Evolutionary conservation across 53 echinoderm and acorn worm species (phyloP).

Genomic region (Echinometra lucunter): DNA sequence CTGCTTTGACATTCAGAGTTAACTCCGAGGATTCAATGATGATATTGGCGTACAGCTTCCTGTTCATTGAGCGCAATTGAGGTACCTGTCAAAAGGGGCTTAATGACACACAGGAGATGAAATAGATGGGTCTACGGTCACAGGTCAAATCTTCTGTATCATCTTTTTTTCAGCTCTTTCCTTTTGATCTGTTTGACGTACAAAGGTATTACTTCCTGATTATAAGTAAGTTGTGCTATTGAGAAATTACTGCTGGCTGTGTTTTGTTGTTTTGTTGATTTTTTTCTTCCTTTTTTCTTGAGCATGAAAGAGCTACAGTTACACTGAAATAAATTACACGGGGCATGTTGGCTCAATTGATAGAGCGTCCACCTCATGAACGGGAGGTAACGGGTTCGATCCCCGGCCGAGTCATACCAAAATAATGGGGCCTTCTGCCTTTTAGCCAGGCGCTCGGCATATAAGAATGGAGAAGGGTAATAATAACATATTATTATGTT

Average conservation of each 20-base stretch:
- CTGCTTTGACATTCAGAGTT: conserved; percentile 30
- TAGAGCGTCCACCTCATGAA: no score
- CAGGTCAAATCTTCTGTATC: conserved; percentile 26
- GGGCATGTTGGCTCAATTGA: no score
- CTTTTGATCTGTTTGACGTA: not conserved
- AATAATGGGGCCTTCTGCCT: no score
- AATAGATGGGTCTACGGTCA: conserved; percentile 56
- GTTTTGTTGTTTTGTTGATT: no score
- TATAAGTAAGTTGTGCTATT: not conserved
- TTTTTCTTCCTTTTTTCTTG: no score
- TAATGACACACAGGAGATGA: conserved; percentile 22
- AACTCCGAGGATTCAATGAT: not conserved
- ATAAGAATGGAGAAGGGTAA: no score
- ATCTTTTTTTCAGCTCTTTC: not conserved
- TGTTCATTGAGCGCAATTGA: conserved; percentile 35
- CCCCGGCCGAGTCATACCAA: no score
- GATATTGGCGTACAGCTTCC: conserved; percentile 44
- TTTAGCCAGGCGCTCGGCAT: no score
- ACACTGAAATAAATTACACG: no score
- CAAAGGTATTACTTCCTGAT: conserved; percentile 53
- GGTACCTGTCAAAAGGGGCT: conserved; percentile 41
- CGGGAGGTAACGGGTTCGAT: no score
- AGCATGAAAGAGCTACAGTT: not conserved
- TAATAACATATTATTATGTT: no score
- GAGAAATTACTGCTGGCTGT: not conserved